Base-by-base conservation (phyloP, 2,797 vertebrate genomes). In the Petrocephalus schoutedeni region DNA sequence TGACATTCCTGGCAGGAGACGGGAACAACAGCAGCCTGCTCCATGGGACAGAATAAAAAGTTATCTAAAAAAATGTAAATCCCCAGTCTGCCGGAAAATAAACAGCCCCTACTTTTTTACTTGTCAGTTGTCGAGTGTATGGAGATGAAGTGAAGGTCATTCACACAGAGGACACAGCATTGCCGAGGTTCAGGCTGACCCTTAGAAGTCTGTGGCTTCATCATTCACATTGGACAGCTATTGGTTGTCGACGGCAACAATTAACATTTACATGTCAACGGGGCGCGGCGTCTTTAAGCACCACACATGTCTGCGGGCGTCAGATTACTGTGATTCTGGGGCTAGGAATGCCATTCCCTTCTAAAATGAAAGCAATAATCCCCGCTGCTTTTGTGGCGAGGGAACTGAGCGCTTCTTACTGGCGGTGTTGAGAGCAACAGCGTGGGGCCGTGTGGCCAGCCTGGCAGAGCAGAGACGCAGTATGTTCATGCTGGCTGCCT, bases 1-100 rank as follows among this genome's bases (percentile, higher is more conserved):
- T 74, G 21, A 28, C 71, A 67, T 87, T 87, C 87, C 87, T 80
- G 87, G 67, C 87, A 80, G 71, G 67, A 45, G 7, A 45, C 71
- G 32, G 45, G 53, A 87, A 57, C 67, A 45, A 57, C 67, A 45
- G 23, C 67, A 77, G 71, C 32, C 16, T 0, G 71, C 71, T 45
- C 16, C 0, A 41, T n/a, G 36, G 71, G 41, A 45, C 41, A 9
- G 71, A 49, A 77, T 41, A 45, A 77, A 19, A 49, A 49, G 14
- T 49, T 49, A 45, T 19, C 45, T n/a, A 23, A 64, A 77, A 19
- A 77, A 41, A n/a, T 45, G 19, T 77, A 77, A 77, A 77, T n/a
- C 41, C 71, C 71, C 16, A 77, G 41, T n/a, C 1, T n/a, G 71
- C 0, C 19, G 41, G 71, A 77, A 77, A 77, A 77, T 77, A 49